phyloP scores from a whole-genome alignment of 2,113 vertebrate species.

The Circaetus gallicus region DNA sequence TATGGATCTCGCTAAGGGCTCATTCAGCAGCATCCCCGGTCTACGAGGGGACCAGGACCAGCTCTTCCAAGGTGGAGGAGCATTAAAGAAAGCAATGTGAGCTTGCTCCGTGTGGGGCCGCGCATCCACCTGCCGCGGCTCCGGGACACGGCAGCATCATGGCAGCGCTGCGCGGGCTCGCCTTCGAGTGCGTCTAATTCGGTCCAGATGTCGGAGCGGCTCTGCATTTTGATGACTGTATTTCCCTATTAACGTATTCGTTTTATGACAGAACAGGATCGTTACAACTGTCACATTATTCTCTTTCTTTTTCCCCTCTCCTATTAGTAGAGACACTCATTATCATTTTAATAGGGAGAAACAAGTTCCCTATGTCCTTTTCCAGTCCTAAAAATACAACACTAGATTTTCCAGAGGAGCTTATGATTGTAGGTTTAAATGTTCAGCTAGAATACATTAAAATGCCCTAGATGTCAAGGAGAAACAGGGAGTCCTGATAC shows the following conservation, averaged over 20 bases:
- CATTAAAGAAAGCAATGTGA: rapidly evolving
- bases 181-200: background rate
- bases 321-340: background rate
- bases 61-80: background rate
- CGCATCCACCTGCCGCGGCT: background rate
- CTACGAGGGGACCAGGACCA: background rate
- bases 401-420: background rate
- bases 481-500: background rate
- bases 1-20: background rate
- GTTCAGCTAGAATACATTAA: background rate
- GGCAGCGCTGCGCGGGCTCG: background rate
- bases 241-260: background rate
- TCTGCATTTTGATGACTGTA: background rate
- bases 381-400: background rate
- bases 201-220: background rate
- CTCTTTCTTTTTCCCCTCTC: background rate
- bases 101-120: rapidly evolving
- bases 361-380: background rate
- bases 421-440: background rate
- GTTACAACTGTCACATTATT: background rate
- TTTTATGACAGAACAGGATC: background rate
- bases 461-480: background rate
- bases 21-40: background rate
- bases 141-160: background rate
- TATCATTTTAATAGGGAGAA: background rate